A percentile compares a stretch with the other conserved stretches of the same genome.
Conservation (phyloP, 1,140 invertebrate genomes). For the Drosophila subpulchrella region DNA sequence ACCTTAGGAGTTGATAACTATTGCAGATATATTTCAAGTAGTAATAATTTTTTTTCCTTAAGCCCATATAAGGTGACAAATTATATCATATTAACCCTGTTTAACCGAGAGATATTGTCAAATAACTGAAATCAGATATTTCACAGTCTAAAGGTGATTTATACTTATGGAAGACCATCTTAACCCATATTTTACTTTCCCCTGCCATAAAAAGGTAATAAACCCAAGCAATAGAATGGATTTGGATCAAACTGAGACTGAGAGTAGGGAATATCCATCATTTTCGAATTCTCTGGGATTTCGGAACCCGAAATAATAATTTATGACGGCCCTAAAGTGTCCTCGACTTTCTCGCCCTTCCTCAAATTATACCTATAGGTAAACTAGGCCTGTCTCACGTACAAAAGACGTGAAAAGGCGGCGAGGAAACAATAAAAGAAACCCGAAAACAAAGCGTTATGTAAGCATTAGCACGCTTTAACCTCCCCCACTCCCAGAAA, state of each 20-base stretch:
- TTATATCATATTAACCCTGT: slow-evolving; percentile 33
- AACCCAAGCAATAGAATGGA: slow-evolving; percentile 6
- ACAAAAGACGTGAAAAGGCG: slow-evolving; percentile 26
- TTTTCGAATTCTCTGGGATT: slow-evolving; percentile 3
- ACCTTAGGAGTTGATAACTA: no score
- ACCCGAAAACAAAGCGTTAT: slow-evolving; percentile 57
- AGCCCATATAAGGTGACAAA: background rate
- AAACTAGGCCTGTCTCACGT: slow-evolving; percentile 36
- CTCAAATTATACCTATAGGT: background rate
- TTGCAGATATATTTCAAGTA: no score
- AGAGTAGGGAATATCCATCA: slow-evolving; percentile 12
- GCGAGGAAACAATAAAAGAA: slow-evolving; percentile 18
- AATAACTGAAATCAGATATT: background rate
- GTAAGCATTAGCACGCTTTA: slow-evolving; percentile 76
- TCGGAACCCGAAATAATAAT: slow-evolving; percentile 24
- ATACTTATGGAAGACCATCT: slow-evolving; percentile 7
- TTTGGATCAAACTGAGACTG: slow-evolving; percentile 14
- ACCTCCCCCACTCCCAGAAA: slow-evolving; percentile 22
- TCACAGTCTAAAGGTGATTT: slow-evolving; percentile 18
- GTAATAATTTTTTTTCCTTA: no score
- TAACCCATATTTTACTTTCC: slow-evolving; percentile 2
- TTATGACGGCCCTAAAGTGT: slow-evolving; percentile 42
- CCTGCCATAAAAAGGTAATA: slow-evolving; percentile 3
- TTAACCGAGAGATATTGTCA: slow-evolving; percentile 16
- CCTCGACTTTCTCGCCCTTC: slow-evolving; percentile 24